These are phyloP conservation scores for Dasyurus viverrinus DNA, from an alignment of 2,113 vertebrate species.

Conservation along the genomic window DNA sequence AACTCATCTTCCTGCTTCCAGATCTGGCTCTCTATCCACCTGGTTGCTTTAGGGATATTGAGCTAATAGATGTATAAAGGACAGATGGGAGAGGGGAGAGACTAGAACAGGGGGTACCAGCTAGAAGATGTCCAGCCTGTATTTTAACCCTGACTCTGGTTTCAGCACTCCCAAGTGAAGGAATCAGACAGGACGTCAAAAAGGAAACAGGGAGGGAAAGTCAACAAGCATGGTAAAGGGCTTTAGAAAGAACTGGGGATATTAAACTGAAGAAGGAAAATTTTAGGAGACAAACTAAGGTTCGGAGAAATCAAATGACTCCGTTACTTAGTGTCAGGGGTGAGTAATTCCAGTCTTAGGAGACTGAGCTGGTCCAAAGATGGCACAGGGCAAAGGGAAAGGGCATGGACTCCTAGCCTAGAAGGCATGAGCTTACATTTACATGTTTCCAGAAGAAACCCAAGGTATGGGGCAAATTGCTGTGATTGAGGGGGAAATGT, in stretches of 20 bases:
- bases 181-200: not conserved
- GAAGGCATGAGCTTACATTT: not conserved
- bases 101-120: too few relatives aligned
- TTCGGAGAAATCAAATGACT: not conserved
- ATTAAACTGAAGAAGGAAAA: not conserved
- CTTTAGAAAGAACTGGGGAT: not conserved
- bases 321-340: not conserved
- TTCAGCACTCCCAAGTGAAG: not conserved
- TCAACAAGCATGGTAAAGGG: not conserved
- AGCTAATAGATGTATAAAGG: too few relatives aligned
- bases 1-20: not conserved
- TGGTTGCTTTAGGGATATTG: not conserved
- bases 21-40: not conserved
- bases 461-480: not conserved
- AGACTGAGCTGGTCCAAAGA: not conserved
- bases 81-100: too few relatives aligned
- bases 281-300: not conserved
- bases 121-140: too few relatives aligned
- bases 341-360: not conserved
- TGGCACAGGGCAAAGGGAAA: not conserved
- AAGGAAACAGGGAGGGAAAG: not conserved
- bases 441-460: not conserved
- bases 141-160: too few relatives aligned
- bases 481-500: not conserved
- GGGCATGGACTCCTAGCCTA: not conserved